Conservation (phyloP, 2,888 invertebrate genomes). For the Clivina fossor region DNA sequence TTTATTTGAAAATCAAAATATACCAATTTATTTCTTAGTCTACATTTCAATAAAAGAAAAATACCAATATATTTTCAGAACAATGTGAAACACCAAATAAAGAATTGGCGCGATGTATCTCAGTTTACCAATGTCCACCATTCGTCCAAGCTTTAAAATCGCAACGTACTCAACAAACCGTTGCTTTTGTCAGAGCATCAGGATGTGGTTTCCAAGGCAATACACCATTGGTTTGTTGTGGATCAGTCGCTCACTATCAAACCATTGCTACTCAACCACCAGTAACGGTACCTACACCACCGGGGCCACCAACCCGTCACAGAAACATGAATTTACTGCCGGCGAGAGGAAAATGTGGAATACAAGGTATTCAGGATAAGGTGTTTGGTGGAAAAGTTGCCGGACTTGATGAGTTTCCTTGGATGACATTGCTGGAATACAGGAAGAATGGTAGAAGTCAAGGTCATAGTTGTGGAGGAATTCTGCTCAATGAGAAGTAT, state of each 20-base stretch:
- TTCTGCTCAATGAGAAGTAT: conserved; percentile 53
- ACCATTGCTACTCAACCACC: background rate
- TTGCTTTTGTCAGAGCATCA: too few relatives aligned
- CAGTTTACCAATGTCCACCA: background rate
- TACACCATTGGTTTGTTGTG: background rate
- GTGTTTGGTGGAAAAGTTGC: conserved; percentile 9
- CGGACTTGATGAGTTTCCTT: conserved; percentile 48
- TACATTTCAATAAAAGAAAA: too few relatives aligned
- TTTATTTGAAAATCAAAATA: too few relatives aligned
- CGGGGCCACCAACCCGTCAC: background rate
- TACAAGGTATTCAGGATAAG: conserved; percentile 2
- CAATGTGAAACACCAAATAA: background rate
- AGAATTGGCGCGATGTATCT: background rate
- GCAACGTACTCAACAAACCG: too few relatives aligned
- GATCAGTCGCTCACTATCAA: background rate
- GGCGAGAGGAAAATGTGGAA: conserved; percentile 1
- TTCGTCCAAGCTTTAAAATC: too few relatives aligned
- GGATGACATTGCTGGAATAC: conserved; percentile 47
- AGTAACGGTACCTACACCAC: background rate
- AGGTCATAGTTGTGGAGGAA: conserved; percentile 50
- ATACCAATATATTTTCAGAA: background rate
- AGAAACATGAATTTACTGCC: conserved; percentile 14
- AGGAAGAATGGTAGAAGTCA: conserved; percentile 36
- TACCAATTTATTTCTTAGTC: too few relatives aligned
- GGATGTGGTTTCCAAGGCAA: too few relatives aligned